Conservation (phyloP, 2,113 vertebrate genomes). For the Trochalopteron elliotii region DNA sequence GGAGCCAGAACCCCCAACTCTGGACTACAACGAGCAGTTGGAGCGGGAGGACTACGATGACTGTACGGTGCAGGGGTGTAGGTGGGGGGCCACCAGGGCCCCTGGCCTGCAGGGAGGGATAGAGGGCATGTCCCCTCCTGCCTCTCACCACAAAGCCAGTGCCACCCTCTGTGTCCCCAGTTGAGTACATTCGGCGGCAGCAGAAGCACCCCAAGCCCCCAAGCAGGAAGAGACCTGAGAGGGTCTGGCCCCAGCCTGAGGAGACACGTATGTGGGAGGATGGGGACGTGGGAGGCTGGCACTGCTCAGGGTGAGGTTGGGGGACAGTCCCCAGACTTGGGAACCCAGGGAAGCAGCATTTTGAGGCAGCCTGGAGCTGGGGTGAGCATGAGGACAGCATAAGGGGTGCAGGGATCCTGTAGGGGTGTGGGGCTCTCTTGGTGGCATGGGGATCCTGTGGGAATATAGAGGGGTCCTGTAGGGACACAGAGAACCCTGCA, state of each 20-base stretch:
- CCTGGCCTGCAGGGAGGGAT: background rate
- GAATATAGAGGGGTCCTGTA: no score
- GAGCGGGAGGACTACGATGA: conserved; percentile 81
- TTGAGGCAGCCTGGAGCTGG: background rate
- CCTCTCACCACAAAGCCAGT: no score
- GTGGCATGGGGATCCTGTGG: background rate
- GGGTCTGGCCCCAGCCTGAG: conserved; percentile 19
- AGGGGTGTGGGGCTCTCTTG: background rate
- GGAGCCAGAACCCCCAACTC: conserved; percentile 63
- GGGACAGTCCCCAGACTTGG: background rate
- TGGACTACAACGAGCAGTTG: conserved; percentile 80
- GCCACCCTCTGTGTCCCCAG: conserved; percentile 12
- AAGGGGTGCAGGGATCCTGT: background rate
- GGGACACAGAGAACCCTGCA: no score
- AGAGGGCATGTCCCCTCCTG: fast-evolving
- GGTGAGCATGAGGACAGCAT: background rate
- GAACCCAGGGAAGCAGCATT: background rate
- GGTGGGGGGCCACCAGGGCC: background rate
- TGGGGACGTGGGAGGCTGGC: background rate
- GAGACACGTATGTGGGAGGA: background rate
- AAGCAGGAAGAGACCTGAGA: conserved; percentile 34
- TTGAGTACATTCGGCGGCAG: conserved; percentile 71
- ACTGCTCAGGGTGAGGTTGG: fast-evolving
- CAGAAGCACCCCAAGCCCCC: conserved; percentile 61
- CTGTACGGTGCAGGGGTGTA: conserved; percentile 44